A percentile compares a stretch with the other conserved stretches of the same genome.
phyloP scores from a whole-genome alignment of 2,797 vertebrate genomes.

The Danio kyathit region DNA sequence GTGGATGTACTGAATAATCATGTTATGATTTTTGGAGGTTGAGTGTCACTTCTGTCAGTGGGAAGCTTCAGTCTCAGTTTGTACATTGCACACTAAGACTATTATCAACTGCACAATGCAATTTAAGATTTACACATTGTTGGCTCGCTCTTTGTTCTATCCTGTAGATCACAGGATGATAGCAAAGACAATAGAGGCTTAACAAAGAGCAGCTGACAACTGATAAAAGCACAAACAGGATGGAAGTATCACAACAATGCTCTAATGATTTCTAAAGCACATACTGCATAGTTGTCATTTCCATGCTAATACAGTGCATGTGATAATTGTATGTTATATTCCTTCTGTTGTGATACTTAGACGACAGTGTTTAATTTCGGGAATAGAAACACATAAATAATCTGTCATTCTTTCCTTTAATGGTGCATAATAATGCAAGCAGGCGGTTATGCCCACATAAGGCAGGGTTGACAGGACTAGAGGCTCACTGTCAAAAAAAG shows the following conservation, averaged over 20 bases:
- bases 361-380: too few relatives aligned
- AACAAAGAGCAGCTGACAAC: slow-evolving; percentile 45
- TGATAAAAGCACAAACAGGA: slow-evolving; percentile 31
- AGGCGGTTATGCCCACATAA: slow-evolving; percentile 55
- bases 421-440: slow-evolving; percentile 36
- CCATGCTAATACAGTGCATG: neutral
- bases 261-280: slow-evolving; percentile 14
- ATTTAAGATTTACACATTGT: slow-evolving; percentile 45
- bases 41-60: neutral
- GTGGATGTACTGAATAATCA: neutral
- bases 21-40: neutral
- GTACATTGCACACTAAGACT: neutral
- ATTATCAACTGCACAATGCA: slow-evolving; percentile 14
- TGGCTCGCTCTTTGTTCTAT: slow-evolving; percentile 31
- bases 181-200: slow-evolving; percentile 57
- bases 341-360: neutral
- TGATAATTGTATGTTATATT: neutral
- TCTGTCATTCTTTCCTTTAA: slow-evolving; percentile 38
- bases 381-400: slow-evolving; percentile 9
- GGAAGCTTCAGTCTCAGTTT: neutral
- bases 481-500: slow-evolving; percentile 72
- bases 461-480: slow-evolving; percentile 41
- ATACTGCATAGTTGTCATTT: neutral
- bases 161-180: slow-evolving; percentile 37
- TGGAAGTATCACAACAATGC: slow-evolving; percentile 69